Conservation (phyloP, 2,797 vertebrate genomes). For the Myotis planiceps region DNA sequence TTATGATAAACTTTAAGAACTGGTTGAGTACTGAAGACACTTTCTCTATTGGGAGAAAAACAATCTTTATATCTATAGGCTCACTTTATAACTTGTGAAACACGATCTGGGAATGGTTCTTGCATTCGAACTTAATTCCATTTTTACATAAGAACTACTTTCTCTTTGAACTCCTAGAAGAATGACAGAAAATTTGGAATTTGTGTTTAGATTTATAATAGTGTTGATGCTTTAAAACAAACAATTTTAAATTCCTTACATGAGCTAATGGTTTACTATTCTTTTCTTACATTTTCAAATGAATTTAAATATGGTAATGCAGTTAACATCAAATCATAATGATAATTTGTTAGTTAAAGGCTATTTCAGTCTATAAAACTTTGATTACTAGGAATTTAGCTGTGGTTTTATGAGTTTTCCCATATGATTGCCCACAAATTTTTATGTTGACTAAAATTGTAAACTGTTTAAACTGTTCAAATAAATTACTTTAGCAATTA, state of each 20-base stretch:
- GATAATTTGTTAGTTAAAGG: constrained; percentile 99
- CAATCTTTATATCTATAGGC: background rate
- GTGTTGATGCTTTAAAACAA: constrained; percentile 82
- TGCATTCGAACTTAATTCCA: constrained; percentile 62
- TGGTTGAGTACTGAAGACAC: constrained; percentile 21
- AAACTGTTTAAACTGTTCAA: constrained; percentile 93
- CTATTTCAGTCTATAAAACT: constrained; percentile 99
- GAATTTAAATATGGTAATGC: constrained; percentile 94
- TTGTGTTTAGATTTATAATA: constrained; percentile 81
- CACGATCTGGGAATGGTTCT: background rate
- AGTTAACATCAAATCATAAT: constrained; percentile 98
- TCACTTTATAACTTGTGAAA: background rate
- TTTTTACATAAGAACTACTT: constrained; percentile 71
- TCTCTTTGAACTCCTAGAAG: constrained; percentile 69
- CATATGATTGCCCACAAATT: constrained; percentile 96
- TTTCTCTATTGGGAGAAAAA: background rate
- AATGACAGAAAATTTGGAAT: constrained; percentile 78
- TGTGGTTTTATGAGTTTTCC: constrained; percentile 97
- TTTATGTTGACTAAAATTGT: constrained; percentile 94
- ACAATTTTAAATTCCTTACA: constrained; percentile 82
- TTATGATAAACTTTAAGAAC: constrained; percentile 59
- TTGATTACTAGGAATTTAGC: constrained; percentile 99
- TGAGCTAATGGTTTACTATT: constrained; percentile 84
- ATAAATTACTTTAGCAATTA: constrained; percentile 93
- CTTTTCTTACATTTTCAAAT: constrained; percentile 91